Evolutionary conservation across 2,888 invertebrate genomes (phyloP), one percentile per base, ranked within the genome.

Genomic region (Exocentrus adspersus): DNA sequence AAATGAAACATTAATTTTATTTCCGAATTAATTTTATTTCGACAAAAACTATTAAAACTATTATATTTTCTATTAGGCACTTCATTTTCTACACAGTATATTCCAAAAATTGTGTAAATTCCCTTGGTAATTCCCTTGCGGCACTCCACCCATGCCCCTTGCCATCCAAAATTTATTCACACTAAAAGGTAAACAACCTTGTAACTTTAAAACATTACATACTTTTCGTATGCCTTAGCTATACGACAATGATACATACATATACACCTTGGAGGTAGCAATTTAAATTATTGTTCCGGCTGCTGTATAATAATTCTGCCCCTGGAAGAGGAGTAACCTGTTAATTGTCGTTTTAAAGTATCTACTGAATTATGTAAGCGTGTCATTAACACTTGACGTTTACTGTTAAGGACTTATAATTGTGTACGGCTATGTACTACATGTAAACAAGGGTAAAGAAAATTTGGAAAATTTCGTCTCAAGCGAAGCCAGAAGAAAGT

Each of bases 301-400:
- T 17, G 12, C 3, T 45, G 21, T 45, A 24, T 43, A 32, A 32
- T 45, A 46, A 46, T 46, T 57, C 42, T 10, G 24, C 20, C 7
- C 20, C n/a, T 20, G 24, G 46, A 17, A 42, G 57, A 57, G 46
- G 30, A 57, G 9, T 57, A 28, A 57, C 57, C 46, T 57, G 46
- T 57, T 57, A 46, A 57, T 57, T 57, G 46, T 12, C 19, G 57
- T 17, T 57, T 57, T 32, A 57, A 46, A 16, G 42, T 57, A 57
- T 1, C 12, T 14, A 9, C 17, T 30, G 45, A 45, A 46, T 57
- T 57, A 56, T 28, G 10, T 28, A 30, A 50, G 17, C 48, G 50
- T 43, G 43, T 54, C 21, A 20, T 53, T 53, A 37, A 41, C 53
- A 41, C 14, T 41, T 9, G 16, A 16, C 50, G 51, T 30, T 4